A percentile compares a stretch with the other conserved stretches of the same genome.
Evolutionary conservation across 2,888 invertebrate species (phyloP).

Genomic region (Lathronympha strigana): DNA sequence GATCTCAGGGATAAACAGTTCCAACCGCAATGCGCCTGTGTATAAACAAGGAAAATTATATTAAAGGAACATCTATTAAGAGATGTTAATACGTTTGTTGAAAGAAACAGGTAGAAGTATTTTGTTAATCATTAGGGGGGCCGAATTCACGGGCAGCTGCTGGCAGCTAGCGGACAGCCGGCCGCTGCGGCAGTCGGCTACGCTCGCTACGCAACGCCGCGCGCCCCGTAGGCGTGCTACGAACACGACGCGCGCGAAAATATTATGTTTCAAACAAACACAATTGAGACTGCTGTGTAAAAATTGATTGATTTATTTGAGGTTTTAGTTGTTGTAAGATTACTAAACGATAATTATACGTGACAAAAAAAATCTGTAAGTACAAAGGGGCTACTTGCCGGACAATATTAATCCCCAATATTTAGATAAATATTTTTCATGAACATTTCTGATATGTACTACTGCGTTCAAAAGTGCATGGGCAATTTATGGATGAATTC

Average conservation of each 20-base stretch:
- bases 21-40: constrained; percentile 21
- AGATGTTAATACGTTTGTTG: constrained; percentile 58
- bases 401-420: neutral
- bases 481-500: too few relatives aligned
- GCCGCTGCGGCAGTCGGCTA: constrained; percentile 55
- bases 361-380: constrained; percentile 2
- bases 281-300: constrained; percentile 9
- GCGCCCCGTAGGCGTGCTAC: constrained; percentile 52
- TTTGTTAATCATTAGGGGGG: constrained; percentile 75
- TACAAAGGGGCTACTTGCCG: neutral
- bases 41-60: constrained; percentile 29
- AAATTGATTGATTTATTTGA: neutral
- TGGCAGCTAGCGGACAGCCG: constrained; percentile 57
- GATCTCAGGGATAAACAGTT: constrained; percentile 10
- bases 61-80: constrained; percentile 44
- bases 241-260: constrained; percentile 27
- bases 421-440: neutral
- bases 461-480: too few relatives aligned
- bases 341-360: neutral
- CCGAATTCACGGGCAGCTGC: constrained; percentile 53
- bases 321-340: constrained; percentile 6
- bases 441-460: too few relatives aligned
- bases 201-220: constrained; percentile 56
- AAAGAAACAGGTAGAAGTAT: constrained; percentile 75
- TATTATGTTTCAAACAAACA: constrained; percentile 18